Conservation (phyloP, 2,888 invertebrate genomes). For the Ganaspis brasiliensis region DNA sequence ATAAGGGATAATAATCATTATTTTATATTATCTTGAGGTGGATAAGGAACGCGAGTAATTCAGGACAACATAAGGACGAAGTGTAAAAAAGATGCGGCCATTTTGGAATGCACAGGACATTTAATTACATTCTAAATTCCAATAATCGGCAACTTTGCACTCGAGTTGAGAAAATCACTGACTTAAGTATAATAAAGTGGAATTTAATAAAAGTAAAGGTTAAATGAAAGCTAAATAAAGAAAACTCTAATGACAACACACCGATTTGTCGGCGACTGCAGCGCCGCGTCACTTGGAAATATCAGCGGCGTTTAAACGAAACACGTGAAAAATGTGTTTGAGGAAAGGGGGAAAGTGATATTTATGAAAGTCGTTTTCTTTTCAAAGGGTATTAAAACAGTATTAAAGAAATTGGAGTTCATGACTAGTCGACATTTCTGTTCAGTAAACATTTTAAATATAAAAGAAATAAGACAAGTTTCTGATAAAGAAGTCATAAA, state of each 20-base stretch:
- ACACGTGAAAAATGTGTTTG: constrained; percentile 21
- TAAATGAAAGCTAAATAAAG: neutral
- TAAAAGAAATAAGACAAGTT: too few relatives aligned
- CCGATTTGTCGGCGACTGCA: neutral
- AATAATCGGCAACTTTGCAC: neutral
- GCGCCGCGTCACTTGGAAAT: constrained; percentile 32
- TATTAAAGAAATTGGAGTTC: neutral
- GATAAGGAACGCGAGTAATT: neutral
- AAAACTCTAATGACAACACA: neutral
- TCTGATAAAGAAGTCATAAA: too few relatives aligned
- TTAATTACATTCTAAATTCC: neutral
- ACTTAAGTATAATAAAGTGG: neutral
- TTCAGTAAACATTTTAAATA: too few relatives aligned
- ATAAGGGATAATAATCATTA: neutral
- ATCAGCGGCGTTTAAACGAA: neutral
- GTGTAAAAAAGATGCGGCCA: constrained; percentile 25
- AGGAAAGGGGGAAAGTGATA: constrained; percentile 19
- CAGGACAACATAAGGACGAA: constrained; percentile 25
- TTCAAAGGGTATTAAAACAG: neutral
- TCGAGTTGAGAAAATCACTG: neutral
- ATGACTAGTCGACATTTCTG: too few relatives aligned
- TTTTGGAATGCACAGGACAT: constrained; percentile 29
- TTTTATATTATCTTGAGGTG: neutral
- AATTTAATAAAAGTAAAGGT: neutral
- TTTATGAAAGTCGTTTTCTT: constrained; percentile 9